These are phyloP conservation scores for Drosophila subquinaria DNA, from an alignment of 2,888 invertebrate species.

Conservation along the genomic window DNA sequence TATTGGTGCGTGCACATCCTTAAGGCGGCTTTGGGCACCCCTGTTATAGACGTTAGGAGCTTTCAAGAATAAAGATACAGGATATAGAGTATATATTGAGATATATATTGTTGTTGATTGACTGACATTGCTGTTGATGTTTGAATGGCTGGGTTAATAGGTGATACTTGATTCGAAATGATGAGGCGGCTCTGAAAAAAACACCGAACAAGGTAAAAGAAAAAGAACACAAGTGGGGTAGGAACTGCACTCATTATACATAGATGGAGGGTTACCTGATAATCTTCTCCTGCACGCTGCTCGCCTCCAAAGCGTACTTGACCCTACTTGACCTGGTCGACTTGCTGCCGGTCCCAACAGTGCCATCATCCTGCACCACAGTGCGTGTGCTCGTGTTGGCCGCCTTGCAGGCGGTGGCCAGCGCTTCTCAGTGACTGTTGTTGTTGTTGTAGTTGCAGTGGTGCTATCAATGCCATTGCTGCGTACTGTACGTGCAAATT, in stretches of 20 bases:
- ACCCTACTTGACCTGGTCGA: slow-evolving; percentile 85
- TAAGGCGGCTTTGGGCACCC: too few relatives aligned
- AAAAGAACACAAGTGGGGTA: not conserved
- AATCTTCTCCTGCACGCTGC: slow-evolving; percentile 87
- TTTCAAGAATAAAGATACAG: slow-evolving; percentile 83
- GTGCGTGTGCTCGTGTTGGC: slow-evolving; percentile 56
- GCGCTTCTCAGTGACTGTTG: slow-evolving; percentile 39
- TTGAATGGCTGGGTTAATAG: slow-evolving; percentile 70
- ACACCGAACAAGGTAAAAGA: slow-evolving; percentile 23
- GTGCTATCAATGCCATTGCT: slow-evolving; percentile 46
- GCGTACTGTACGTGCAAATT: slow-evolving; percentile 62
- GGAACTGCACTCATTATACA: not conserved
- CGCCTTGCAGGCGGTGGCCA: slow-evolving; percentile 65
- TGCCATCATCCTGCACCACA: slow-evolving; percentile 71
- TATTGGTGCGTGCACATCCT: too few relatives aligned
- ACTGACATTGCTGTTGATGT: slow-evolving; percentile 38
- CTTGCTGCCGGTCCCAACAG: slow-evolving; percentile 72
- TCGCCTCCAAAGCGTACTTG: slow-evolving; percentile 87
- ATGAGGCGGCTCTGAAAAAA: slow-evolving; percentile 48
- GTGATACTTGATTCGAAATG: slow-evolving; percentile 45
- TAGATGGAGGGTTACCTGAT: slow-evolving; percentile 76
- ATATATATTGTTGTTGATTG: not conserved
- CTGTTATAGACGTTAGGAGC: slow-evolving; percentile 93
- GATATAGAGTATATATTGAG: not conserved
- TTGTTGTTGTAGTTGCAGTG: slow-evolving; percentile 20